Evolutionary conservation across 2,888 invertebrate genomes (phyloP).

Genomic region (Julus scandinavius): DNA sequence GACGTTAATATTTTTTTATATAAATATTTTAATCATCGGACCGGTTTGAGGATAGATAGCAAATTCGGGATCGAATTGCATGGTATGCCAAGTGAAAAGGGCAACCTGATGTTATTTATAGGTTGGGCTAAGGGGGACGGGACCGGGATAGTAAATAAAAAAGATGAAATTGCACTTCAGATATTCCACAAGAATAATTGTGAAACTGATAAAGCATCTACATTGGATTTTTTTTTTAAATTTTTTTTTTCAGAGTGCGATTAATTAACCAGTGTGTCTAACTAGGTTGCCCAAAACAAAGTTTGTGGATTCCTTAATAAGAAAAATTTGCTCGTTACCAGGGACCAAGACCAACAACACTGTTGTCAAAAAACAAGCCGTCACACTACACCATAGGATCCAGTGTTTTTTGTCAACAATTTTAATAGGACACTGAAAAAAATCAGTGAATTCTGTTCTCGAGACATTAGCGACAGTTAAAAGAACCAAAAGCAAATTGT

Average conservation of each 20-base stretch:
- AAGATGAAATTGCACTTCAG: constrained; percentile 53
- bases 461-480: not conserved
- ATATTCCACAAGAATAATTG: constrained; percentile 47
- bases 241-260: not conserved
- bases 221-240: constrained; percentile 17
- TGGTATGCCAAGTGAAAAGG: constrained; percentile 30
- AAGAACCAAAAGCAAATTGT: not conserved
- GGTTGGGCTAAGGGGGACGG: not conserved
- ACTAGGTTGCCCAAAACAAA: not conserved
- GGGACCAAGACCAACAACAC: not conserved
- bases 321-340: not conserved
- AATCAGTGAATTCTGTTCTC: not conserved
- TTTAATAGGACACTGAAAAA: not conserved
- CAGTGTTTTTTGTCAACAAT: too few species aligned
- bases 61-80: constrained; percentile 36
- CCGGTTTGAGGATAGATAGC: not conserved
- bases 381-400: not conserved
- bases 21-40: constrained; percentile 23
- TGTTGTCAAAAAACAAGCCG: not conserved
- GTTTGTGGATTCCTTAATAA: not conserved
- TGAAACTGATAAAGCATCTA: constrained; percentile 54
- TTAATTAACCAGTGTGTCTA: constrained; percentile 16
- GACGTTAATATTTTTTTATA: constrained; percentile 7
- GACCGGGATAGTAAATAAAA: constrained; percentile 44
- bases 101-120: not conserved